phyloP scores from a whole-genome alignment of 1,140 invertebrate genomes.

The Archegozetes longisetosus region DNA sequence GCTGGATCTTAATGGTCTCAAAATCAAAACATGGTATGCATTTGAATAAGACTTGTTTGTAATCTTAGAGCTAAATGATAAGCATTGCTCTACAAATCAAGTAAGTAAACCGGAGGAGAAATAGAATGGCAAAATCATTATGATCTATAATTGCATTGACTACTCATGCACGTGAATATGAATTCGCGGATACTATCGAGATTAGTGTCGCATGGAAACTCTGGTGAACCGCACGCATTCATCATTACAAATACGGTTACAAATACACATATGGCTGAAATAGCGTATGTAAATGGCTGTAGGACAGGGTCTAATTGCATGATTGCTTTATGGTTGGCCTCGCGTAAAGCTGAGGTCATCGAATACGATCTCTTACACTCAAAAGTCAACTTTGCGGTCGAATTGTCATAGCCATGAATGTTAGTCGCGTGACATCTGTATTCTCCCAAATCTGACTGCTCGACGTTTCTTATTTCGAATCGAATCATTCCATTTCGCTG shows the following conservation, averaged over 20 bases:
- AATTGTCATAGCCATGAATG: conserved; percentile 62
- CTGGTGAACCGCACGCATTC: background rate
- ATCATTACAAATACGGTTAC: background rate
- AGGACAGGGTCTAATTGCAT: background rate
- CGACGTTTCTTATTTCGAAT: conserved; percentile 47
- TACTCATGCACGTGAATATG: conserved; percentile 1
- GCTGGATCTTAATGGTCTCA: no score
- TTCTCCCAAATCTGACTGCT: conserved; percentile 54
- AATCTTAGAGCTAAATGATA: no score
- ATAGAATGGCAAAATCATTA: no score
- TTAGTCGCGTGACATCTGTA: conserved; percentile 67
- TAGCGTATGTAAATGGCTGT: background rate
- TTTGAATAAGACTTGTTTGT: no score
- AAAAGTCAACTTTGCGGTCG: conserved; percentile 57
- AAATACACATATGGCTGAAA: background rate
- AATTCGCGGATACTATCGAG: conserved; percentile 1
- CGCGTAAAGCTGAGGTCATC: background rate
- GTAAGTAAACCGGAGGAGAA: no score
- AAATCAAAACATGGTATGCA: no score
- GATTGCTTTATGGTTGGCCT: background rate
- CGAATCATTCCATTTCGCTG: conserved; percentile 62
- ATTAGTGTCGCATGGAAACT: background rate
- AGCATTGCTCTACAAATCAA: no score
- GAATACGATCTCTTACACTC: conserved; percentile 46
- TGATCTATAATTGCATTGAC: no score